Evolutionary conservation across 2,888 invertebrate species (phyloP), one percentile per base, ranked within the genome.

Genomic region (Microctonus aethiopoides): DNA sequence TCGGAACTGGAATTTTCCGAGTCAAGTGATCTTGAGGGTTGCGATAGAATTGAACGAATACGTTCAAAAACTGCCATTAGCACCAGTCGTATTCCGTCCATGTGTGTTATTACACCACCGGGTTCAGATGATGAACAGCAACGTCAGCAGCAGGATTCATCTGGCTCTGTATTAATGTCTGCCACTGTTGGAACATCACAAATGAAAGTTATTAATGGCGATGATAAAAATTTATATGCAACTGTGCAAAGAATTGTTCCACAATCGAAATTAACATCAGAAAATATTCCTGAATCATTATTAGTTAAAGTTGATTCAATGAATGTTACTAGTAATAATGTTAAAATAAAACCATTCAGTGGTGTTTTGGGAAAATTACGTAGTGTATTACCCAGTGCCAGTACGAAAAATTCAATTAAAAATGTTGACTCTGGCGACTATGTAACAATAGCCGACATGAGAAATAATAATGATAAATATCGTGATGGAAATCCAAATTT

Each of bases 101-200:
- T 96, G 93, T 96, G 96, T 86, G 95, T 95, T 2, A 95, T 96
- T 62, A 96, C 96, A 16, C 95, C 96, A 4, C 92, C 93, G 0
- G 93, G 93, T 72, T 95, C 95, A 74, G 96, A 96, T 78, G 96
- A 96, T 80, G 96, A 96, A 84, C 92, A 91, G 16, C 57, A 66
- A 41, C 29, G 22, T 13, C 57, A 65, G 4, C 29, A 26, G 16
- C 24, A 70, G 70, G 0, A 46, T n/a, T 46, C 9, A 3, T 75
- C 79, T 0, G 81, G 83, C 7, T 77, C 84, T 46, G 81, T 86
- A 0, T 69, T 86, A 0, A 86, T 86, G 85, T 86, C 85, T 0
- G 85, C 85, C 0, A 86, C 86, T 0, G 86, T 86, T 5, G 85
- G 85, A 1, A 85, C 84, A 1, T 85, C 86, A 0, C 85, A 85